Conservation (phyloP, 2,888 invertebrate genomes). For the Terebella lapidaria region DNA sequence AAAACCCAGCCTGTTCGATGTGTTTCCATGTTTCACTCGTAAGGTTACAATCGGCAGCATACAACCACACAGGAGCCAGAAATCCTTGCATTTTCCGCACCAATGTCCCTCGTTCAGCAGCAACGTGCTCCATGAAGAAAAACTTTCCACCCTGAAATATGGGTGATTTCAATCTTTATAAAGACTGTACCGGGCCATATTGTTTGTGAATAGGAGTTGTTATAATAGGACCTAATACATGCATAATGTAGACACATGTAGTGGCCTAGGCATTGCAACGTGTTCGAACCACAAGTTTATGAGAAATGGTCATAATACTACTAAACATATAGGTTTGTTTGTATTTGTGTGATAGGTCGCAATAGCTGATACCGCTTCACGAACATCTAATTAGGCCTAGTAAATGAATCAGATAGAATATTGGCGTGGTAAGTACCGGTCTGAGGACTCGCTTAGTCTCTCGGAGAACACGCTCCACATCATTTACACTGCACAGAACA, state of each 20-base stretch:
- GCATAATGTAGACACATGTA: no score
- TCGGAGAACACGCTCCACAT: conserved; percentile 27
- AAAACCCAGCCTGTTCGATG: conserved; percentile 30
- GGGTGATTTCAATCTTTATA: neutral
- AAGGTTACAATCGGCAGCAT: conserved; percentile 28
- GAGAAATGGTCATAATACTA: no score
- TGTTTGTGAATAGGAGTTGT: no score
- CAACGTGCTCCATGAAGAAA: conserved; percentile 38
- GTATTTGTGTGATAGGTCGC: no score
- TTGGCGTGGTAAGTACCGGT: no score
- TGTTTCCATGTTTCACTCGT: conserved; percentile 25
- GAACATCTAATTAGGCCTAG: no score
- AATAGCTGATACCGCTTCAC: no score
- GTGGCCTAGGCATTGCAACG: no score
- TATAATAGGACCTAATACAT: no score
- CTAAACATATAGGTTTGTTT: no score
- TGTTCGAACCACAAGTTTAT: no score
- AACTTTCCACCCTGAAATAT: conserved; percentile 35
- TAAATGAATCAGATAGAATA: no score
- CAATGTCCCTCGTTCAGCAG: conserved; percentile 25
- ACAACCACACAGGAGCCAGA: conserved; percentile 28
- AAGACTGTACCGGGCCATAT: neutral
- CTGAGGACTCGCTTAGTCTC: conserved; percentile 42
- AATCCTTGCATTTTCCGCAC: conserved; percentile 25
- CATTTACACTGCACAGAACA: conserved; percentile 38